These are phyloP conservation scores for western clawed frog (Xenopus tropicalis) DNA, from an alignment of 2,113 vertebrate genomes.

Conservation along the genomic window DNA sequence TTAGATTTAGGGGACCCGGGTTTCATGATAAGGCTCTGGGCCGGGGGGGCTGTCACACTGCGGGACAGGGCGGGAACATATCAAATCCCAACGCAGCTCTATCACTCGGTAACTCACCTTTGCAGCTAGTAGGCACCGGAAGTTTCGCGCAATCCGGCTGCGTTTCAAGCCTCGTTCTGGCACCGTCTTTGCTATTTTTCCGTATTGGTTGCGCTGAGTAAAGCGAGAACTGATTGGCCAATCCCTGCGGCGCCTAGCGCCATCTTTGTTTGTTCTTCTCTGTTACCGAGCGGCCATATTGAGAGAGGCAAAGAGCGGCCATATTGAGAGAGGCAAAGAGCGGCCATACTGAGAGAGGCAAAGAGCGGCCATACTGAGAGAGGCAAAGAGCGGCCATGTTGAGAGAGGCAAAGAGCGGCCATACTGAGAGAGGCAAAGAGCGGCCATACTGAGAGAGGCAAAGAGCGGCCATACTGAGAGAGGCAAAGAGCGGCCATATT, in stretches of 20 bases:
- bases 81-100: too few relatives aligned
- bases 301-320: background rate
- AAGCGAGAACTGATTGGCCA: background rate
- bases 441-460: too few relatives aligned
- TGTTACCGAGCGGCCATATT: background rate
- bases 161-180: constrained; percentile 6
- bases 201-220: background rate
- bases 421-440: too few relatives aligned
- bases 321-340: background rate
- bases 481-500: background rate
- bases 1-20: too few relatives aligned
- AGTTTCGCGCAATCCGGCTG: constrained; percentile 27
- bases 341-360: background rate
- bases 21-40: too few relatives aligned
- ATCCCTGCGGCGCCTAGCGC: background rate
- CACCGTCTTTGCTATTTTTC: background rate
- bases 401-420: too few relatives aligned
- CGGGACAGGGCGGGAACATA: too few relatives aligned
- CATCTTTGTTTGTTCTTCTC: background rate
- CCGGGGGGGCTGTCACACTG: too few relatives aligned
- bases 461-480: background rate
- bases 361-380: too few relatives aligned
- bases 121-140: constrained; percentile 32
- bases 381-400: too few relatives aligned
- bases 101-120: constrained; percentile 1